Evolutionary conservation across 2,797 vertebrate genomes (phyloP).

Genomic region (Heliangelus exortis): DNA sequence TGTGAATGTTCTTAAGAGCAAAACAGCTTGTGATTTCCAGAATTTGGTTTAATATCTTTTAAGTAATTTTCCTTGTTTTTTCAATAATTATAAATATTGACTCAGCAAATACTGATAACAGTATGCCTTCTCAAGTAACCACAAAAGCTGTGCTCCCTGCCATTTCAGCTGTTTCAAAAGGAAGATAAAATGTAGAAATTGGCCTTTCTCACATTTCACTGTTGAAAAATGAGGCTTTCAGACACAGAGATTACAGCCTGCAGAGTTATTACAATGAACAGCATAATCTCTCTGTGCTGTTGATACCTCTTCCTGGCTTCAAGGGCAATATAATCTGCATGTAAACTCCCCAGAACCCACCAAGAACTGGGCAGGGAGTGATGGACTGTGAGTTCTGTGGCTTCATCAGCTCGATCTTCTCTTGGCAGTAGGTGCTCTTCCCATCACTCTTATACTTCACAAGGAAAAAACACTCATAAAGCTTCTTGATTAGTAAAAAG

Average conservation of each 20-base stretch:
- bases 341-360: background rate
- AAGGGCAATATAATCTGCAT: slow-evolving; percentile 9
- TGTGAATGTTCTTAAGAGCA: background rate
- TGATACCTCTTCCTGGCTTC: background rate
- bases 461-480: background rate
- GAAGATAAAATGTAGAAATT: background rate
- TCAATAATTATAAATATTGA: background rate
- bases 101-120: background rate
- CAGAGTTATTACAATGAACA: background rate
- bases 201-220: slow-evolving; percentile 1
- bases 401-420: background rate
- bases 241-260: background rate
- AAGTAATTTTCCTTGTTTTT: background rate
- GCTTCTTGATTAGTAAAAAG: background rate
- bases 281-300: background rate
- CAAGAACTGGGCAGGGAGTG: background rate
- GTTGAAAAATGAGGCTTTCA: slow-evolving; percentile 31
- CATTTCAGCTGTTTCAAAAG: slow-evolving; percentile 6
- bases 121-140: background rate
- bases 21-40: background rate
- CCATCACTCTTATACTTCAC: background rate
- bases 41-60: background rate
- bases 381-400: background rate
- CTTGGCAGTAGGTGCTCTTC: background rate
- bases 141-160: background rate